These are phyloP conservation scores for Spea bombifrons DNA, from an alignment of 2,113 vertebrate species.

Conservation along the genomic window DNA sequence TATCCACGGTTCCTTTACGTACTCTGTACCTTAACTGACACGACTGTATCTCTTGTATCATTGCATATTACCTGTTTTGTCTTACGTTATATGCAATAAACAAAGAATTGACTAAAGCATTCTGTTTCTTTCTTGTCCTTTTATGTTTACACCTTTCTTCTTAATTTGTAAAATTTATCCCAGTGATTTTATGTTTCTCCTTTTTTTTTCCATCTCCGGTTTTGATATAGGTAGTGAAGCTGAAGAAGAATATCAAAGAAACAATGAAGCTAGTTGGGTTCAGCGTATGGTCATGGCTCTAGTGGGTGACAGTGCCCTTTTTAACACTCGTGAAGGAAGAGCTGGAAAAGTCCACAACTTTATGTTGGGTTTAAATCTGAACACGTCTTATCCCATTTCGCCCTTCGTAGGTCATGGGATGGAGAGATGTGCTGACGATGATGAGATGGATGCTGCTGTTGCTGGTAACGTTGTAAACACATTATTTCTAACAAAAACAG, in stretches of 20 bases:
- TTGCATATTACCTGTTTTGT: too few relatives aligned
- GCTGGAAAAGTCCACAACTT: conserved; percentile 98
- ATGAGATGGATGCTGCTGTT: conserved; percentile 81
- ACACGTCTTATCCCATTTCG: conserved; percentile 76
- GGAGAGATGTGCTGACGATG: conserved; percentile 66
- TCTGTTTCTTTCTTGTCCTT: too few relatives aligned
- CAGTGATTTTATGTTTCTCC: not conserved
- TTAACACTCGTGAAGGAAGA: conserved; percentile 92
- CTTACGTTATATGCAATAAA: too few relatives aligned
- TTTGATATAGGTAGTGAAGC: conserved; percentile 69
- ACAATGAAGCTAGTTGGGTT: conserved; percentile 84
- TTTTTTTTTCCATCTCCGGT: not conserved
- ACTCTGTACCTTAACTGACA: too few relatives aligned
- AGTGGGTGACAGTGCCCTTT: conserved; percentile 82
- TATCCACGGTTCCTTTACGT: too few relatives aligned
- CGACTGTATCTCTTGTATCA: too few relatives aligned
- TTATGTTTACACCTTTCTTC: too few relatives aligned
- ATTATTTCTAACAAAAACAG: too few relatives aligned
- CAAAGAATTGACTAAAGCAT: too few relatives aligned
- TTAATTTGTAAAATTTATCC: too few relatives aligned
- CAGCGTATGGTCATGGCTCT: conserved; percentile 88
- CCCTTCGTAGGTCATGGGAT: conserved; percentile 60
- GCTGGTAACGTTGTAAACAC: conserved; percentile 65
- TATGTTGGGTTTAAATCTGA: conserved; percentile 94
- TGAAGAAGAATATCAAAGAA: conserved; percentile 66